These are phyloP conservation scores for Ariopsis seemanni DNA, from an alignment of 2,113 vertebrate genomes.

Conservation along the genomic window DNA sequence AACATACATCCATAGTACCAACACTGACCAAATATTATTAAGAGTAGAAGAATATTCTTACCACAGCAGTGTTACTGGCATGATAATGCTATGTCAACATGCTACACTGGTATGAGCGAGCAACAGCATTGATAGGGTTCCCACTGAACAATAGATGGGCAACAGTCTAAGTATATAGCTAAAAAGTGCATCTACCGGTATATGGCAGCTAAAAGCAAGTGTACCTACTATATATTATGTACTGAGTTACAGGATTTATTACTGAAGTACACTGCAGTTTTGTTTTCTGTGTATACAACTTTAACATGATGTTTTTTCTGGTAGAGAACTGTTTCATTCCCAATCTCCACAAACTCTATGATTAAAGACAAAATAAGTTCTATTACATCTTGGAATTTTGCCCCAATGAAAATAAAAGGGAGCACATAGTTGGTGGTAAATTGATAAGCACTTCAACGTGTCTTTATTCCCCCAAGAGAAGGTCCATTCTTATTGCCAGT, in stretches of 20 bases:
- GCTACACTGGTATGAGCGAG: neutral
- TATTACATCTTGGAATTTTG: neutral
- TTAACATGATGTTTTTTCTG: too few species aligned
- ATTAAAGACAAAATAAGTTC: neutral
- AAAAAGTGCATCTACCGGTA: neutral
- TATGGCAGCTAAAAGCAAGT: neutral
- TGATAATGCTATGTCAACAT: neutral
- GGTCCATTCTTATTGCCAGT: neutral
- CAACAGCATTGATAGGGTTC: neutral
- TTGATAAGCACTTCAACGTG: neutral
- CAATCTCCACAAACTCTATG: neutral
- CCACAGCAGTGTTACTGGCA: neutral
- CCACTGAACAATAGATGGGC: neutral
- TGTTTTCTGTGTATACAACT: too few species aligned
- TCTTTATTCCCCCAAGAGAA: neutral
- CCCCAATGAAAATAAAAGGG: neutral
- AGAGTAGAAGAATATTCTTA: neutral
- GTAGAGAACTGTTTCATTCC: too few species aligned
- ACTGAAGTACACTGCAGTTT: too few species aligned
- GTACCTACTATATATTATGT: neutral
- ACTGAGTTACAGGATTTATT: neutral
- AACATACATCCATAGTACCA: neutral
- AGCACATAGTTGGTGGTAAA: neutral
- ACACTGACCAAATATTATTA: neutral
- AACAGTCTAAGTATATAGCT: neutral